Conservation (phyloP, 2,888 invertebrate genomes). For the Clanis bilineata region DNA sequence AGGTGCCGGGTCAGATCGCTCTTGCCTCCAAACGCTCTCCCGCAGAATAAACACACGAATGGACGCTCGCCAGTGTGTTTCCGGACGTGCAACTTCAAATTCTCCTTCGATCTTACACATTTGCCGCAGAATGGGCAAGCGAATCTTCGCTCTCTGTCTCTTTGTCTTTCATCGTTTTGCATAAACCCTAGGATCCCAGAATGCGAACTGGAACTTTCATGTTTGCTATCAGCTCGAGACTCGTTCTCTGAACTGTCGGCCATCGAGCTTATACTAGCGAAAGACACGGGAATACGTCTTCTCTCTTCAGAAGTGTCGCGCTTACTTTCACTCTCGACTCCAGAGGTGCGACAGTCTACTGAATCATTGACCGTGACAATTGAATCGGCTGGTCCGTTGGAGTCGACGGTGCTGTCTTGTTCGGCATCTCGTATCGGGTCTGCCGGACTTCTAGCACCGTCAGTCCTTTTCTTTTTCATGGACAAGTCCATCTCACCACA, state of each 20-base stretch:
- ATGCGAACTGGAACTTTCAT: conserved; percentile 80
- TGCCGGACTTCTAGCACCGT: conserved; percentile 68
- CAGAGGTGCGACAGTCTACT: conserved; percentile 70
- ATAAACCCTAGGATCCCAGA: conserved; percentile 85
- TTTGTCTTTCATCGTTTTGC: conserved; percentile 78
- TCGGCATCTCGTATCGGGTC: conserved; percentile 80
- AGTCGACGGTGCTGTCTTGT: conserved; percentile 89
- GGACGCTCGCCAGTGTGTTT: conserved; percentile 94
- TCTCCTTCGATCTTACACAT: conserved; percentile 94
- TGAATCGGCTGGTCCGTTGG: conserved; percentile 80
- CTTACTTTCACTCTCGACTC: conserved; percentile 66
- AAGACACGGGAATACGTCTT: conserved; percentile 71
- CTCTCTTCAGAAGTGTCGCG: conserved; percentile 52
- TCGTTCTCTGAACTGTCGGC: conserved; percentile 79
- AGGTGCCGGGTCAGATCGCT: conserved; percentile 93
- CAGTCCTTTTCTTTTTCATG: conserved; percentile 71
- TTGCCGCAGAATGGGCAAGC: conserved; percentile 95
- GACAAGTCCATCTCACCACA: conserved; percentile 83
- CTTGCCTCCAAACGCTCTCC: conserved; percentile 93
- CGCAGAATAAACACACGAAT: conserved; percentile 95
- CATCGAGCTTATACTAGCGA: conserved; percentile 79
- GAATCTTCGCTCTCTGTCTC: conserved; percentile 88
- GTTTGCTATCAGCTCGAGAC: conserved; percentile 72
- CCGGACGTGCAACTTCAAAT: conserved; percentile 92
- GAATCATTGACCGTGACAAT: conserved; percentile 73